Base-by-base conservation (phyloP, 2,113 vertebrate genomes). In the Holacanthus passer region DNA sequence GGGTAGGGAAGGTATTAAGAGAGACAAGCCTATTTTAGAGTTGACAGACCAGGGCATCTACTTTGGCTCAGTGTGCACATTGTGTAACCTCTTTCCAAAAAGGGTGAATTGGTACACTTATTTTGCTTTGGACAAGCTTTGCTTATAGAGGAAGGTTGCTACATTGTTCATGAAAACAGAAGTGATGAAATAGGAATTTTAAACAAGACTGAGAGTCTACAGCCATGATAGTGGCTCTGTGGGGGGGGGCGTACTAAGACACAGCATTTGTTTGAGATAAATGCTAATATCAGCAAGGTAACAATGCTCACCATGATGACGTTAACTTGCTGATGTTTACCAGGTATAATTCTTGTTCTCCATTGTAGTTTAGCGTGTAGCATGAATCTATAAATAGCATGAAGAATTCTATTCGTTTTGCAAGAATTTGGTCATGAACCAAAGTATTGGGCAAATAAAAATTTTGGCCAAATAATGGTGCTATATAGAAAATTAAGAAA, bases 11-110 rank as follows among this genome's bases (percentile, higher is more conserved):
- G 69, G 87, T 65, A 90, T 90, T 88, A 88, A 68, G 65, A 83
- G 73, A 88, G 87, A 91, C 89, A 82, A 79, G 75, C 76, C 85
- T 84, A 89, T 92, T 91, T 91, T 73, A 85, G 65, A 87, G 82
- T 76, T 86, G 88, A 92, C 87, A 86, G 85, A 85, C 43, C 76
- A 63, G 65, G 74, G 79, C 60, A 89, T 90, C 78, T 85, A 63
- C 74, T 92, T 79, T 37, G 39, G 55, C n/a, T 80, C 72, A 7
- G 73, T 31, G 64, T 76, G 86, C 66, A 82, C 59, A 73, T 9
- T 81, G 84, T 89, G 81, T 37, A 60, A 43, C 14, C 0, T 77
- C 39, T 53, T 71, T 75, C n/a, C 41, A 66, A 32, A 77, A 63
- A 73, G 67, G 31, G 41, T 52, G 32, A 50, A 64, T 19, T 43